A percentile compares a stretch with the other conserved stretches of the same genome.
Evolutionary conservation across 1,140 invertebrate genomes (phyloP).

Genomic region (Panagrolaimus sp.): DNA sequence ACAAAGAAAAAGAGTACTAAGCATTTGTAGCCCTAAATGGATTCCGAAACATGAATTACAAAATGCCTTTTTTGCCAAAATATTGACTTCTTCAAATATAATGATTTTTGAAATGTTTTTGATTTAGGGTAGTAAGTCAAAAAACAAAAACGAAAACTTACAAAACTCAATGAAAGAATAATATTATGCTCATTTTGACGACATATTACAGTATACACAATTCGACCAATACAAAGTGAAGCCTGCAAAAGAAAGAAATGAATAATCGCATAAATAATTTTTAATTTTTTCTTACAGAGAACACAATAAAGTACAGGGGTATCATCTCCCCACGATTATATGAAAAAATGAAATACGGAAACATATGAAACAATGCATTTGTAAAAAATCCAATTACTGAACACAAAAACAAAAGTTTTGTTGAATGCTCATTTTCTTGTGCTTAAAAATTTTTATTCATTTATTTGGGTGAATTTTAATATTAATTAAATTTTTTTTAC

Average conservation of each 20-base stretch:
- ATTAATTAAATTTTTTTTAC: not conserved
- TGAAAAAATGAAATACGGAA: conserved; percentile 6
- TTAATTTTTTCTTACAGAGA: not conserved
- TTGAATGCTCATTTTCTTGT: not conserved
- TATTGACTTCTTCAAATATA: not conserved
- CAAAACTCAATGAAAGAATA: conserved; percentile 5
- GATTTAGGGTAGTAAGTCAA: too few relatives aligned
- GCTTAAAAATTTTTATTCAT: not conserved
- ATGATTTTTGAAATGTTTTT: not conserved
- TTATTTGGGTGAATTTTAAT: not conserved
- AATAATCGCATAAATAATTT: not conserved
- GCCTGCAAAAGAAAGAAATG: not conserved
- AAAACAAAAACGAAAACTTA: not conserved
- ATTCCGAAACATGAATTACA: too few relatives aligned
- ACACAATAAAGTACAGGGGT: not conserved
- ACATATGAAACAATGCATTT: conserved; percentile 8
- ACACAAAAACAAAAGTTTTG: not conserved
- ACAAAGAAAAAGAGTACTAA: too few relatives aligned
- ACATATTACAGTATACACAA: not conserved
- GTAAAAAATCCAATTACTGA: conserved; percentile 1
- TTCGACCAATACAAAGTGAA: not conserved
- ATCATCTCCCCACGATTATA: not conserved
- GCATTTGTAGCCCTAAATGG: too few relatives aligned
- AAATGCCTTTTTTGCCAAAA: too few relatives aligned
- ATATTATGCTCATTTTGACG: conserved; percentile 6